Conservation (phyloP, 2,888 invertebrate genomes). For the Siphonodentalium dalli region DNA sequence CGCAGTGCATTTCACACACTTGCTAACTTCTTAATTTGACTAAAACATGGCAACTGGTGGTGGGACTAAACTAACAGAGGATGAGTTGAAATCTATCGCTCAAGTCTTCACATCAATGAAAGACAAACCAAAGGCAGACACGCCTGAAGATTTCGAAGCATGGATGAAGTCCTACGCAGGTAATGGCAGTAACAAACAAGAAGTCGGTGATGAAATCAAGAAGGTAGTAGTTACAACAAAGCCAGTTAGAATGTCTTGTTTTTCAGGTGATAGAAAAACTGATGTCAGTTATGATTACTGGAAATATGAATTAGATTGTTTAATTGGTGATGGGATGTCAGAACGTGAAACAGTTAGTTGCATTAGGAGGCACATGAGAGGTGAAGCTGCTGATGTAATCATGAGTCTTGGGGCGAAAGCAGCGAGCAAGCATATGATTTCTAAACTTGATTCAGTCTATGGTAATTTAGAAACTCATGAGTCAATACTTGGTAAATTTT, state of each 20-base stretch:
- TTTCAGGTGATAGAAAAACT: constrained; percentile 8
- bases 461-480: not conserved
- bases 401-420: constrained; percentile 7
- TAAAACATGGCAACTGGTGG: too few species aligned
- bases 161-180: too few species aligned
- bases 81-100: too few species aligned
- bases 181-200: too few species aligned
- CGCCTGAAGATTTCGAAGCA: too few species aligned
- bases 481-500: constrained; percentile 4
- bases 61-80: too few species aligned
- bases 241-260: not conserved
- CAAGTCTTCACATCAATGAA: too few species aligned
- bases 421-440: not conserved
- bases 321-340: not conserved
- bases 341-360: not conserved
- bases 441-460: constrained; percentile 12
- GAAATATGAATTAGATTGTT: constrained; percentile 9
- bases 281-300: constrained; percentile 13
- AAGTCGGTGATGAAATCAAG: too few species aligned
- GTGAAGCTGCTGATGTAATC: constrained; percentile 7
- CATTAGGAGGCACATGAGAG: constrained; percentile 9
- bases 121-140: too few species aligned
- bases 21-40: too few species aligned
- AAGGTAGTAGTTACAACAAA: too few species aligned
- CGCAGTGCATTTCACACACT: too few species aligned